Base-by-base conservation (phyloP, 2,113 vertebrate genomes). In the Dermatemys mawii region DNA sequence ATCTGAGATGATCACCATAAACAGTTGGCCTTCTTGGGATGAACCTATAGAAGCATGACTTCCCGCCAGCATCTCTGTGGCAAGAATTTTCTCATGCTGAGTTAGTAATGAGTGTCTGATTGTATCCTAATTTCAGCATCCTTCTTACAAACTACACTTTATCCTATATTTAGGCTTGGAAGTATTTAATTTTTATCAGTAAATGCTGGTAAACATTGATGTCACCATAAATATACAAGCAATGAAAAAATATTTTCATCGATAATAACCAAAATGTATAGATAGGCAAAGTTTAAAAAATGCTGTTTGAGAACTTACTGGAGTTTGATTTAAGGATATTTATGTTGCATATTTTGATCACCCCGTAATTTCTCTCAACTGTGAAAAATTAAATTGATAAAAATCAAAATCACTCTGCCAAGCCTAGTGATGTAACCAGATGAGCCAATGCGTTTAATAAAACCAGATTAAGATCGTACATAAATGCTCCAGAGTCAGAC, bases 141-240 rank as follows among this genome's bases (percentile, higher is more conserved):
- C 48, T 10, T n/a, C 0, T 2, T 1, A 16, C 41, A 81, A 41
- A 44, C n/a, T 54, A 29, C 5, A 41, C 12, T 26, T 50, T 26
- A 4, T 49, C 83, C 80, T 2, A 44, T 2, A 73, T 78, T n/a
- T 70, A 38, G n/a, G 8, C 19, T 70, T 70, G 63, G n/a, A 38
- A 38, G 63, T 70, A 70, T n/a, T 22, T 38, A 19, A 70, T 38
- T 70, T n/a, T n/a, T 38, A 22, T 70, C 35, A 70, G 63, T 70
- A 10, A 38, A 70, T 7, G 8, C 38, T 70, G 35, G 17, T 70
- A 70, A 10, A n/a, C 35, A 10, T 19, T 67, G 16, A 19, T 67
- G 9, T 70, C 63, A n/a, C 9, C 32, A 3, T 38, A n/a, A 19
- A 70, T 17, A 38, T n/a, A 38, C 63, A 70, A 22, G 35, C n/a